Evolutionary conservation across 2,888 invertebrate species (phyloP).

Genomic region (Thymelicus acteon): DNA sequence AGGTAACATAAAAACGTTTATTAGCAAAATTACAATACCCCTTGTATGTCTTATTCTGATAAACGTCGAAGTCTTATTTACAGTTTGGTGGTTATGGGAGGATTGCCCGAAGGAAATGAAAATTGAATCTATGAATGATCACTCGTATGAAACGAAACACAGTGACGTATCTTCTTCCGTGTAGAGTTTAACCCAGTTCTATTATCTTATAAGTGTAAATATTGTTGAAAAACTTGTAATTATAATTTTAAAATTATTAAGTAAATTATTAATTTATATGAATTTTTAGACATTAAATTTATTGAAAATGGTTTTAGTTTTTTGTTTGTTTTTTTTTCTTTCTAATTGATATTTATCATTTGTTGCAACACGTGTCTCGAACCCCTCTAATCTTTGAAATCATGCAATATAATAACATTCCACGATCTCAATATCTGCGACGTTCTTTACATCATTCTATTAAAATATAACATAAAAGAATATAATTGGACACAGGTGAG

Average conservation of each 20-base stretch:
- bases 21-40: conserved; percentile 74
- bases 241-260: background rate
- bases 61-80: conserved; percentile 72
- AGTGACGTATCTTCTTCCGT: conserved; percentile 9
- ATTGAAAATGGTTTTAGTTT: no score
- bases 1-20: conserved; percentile 69
- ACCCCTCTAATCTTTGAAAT: background rate
- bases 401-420: background rate
- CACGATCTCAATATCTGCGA: background rate
- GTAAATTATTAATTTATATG: background rate
- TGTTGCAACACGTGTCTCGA: background rate
- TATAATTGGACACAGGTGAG: conserved; percentile 17
- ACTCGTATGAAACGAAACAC: background rate
- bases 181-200: conserved; percentile 24
- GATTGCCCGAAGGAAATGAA: conserved; percentile 64
- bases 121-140: conserved; percentile 15
- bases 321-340: no score
- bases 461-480: background rate
- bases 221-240: background rate
- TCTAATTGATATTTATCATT: background rate
- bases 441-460: conserved; percentile 1
- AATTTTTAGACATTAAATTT: no score
- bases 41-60: conserved; percentile 69
- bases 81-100: conserved; percentile 82
- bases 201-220: conserved; percentile 3